Conservation (phyloP, 1,140 invertebrate genomes). For the Lordiphosa stackelbergi region DNA sequence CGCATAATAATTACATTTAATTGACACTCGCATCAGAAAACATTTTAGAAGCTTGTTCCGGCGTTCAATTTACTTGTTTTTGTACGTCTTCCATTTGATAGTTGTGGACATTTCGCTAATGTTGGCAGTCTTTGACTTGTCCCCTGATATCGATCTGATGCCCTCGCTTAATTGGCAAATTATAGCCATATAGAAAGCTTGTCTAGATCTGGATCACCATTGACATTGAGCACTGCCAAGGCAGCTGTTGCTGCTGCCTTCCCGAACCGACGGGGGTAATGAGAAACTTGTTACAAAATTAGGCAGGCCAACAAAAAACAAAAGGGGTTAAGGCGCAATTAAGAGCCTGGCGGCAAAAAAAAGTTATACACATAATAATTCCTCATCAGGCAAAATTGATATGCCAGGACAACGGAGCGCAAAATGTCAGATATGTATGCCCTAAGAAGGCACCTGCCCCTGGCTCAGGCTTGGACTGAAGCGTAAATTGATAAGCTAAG, state of each 20-base stretch:
- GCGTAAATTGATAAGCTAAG: conserved; percentile 74
- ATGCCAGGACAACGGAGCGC: conserved; percentile 34
- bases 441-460: conserved; percentile 29
- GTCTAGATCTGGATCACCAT: conserved; percentile 69
- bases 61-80: conserved; percentile 17
- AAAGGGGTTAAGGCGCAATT: conserved; percentile 28
- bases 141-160: conserved; percentile 36
- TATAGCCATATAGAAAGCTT: conserved; percentile 52
- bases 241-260: conserved; percentile 41
- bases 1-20: conserved; percentile 63
- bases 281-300: conserved; percentile 73
- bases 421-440: conserved; percentile 15
- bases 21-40: conserved; percentile 43
- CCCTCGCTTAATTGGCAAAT: conserved; percentile 68
- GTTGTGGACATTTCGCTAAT: conserved; percentile 35
- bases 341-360: conserved; percentile 41
- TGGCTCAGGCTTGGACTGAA: conserved; percentile 25
- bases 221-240: conserved; percentile 60
- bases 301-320: conserved; percentile 28
- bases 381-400: conserved; percentile 57
- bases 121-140: conserved; percentile 43
- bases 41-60: conserved; percentile 25
- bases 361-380: conserved; percentile 56
- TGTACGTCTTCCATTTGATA: conserved; percentile 11
- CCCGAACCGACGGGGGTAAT: conserved; percentile 40